These are phyloP conservation scores for Platygyra sinensis DNA, from an alignment of 64 coral and sea anemone genomes.

Conservation along the genomic window DNA sequence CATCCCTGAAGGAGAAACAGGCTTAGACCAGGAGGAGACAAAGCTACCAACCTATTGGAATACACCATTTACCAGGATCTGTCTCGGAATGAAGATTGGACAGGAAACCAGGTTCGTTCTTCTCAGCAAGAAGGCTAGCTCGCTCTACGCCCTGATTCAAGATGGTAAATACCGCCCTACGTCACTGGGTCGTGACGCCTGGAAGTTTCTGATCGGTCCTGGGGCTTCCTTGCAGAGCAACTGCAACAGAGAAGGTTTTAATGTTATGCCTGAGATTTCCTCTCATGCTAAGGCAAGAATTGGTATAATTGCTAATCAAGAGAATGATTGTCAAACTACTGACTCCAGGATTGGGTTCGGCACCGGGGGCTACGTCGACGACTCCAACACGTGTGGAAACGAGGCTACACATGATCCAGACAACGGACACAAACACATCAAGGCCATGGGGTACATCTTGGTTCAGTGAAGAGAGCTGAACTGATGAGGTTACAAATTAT, in stretches of 20 bases:
- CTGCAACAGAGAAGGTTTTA: constrained; percentile 27
- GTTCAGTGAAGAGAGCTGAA: constrained; percentile 20
- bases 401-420: not conserved
- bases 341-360: constrained; percentile 64
- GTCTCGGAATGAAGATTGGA: not conserved
- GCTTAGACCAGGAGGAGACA: not conserved
- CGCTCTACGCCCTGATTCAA: not conserved
- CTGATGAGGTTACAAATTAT: too few relatives aligned
- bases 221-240: constrained; percentile 22
- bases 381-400: constrained; percentile 45
- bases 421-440: not conserved
- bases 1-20: not conserved
- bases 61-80: not conserved
- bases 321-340: not conserved
- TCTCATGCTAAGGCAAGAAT: constrained; percentile 21
- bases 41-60: constrained; percentile 1
- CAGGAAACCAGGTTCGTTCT: not conserved
- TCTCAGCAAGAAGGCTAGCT: not conserved
- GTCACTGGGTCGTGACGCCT: not conserved
- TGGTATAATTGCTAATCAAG: constrained; percentile 32
- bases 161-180: not conserved
- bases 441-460: constrained; percentile 56
- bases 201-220: not conserved
- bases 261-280: not conserved
- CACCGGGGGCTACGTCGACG: constrained; percentile 10